Evolutionary conservation across 2,888 invertebrate genomes (phyloP), one percentile per base, ranked within the genome.

Genomic region (Polydrusus cervinus): DNA sequence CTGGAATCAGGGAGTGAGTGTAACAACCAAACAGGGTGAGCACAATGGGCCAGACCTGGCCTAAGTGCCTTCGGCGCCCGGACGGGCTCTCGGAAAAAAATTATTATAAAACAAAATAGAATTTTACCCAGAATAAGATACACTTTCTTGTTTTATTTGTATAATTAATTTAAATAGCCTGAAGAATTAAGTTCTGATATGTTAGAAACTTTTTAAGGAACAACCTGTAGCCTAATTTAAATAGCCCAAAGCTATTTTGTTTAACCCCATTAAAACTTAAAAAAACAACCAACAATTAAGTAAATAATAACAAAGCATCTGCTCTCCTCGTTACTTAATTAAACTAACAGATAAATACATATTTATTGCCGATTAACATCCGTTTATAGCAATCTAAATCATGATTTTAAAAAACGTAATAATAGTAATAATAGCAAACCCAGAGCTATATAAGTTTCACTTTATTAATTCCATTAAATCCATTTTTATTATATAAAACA

Each of bases 401-500:
- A 25, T 55, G 18, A n/a, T 20, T 25, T 34, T 18, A 16, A 49
- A 30, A 55, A 55, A 30, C 30, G n/a, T 55, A 30, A 55, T 55
- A 55, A 30, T 30, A 55, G 30, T 55, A 25, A 51, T 51, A 20
- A 20, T 25, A 20, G 6, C 25, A 6, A 10, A 18, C 55, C 30
- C 30, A 18, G 2, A 30, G 25, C 55, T 13, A n/a, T 30, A n/a
- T n/a, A 55, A 30, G 13, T 55, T 55, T 55, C 55, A 55, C 55
- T 55, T 55, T 55, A n/a, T 13, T n/a, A 30, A 55, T 30, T 55
- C 25, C 0, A 8, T 55, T 55, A n/a, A 13, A 11, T 55, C 6
- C n/a, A 30, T 55, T 55, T 55, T 55, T 55, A 55, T 55, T 55
- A 30, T n/a, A n/a, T 30, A 25, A 30, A n/a, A 7, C 5, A 30